Evolutionary conservation across 2,888 invertebrate species (phyloP).

Genomic region (Sympetrum striolatum): DNA sequence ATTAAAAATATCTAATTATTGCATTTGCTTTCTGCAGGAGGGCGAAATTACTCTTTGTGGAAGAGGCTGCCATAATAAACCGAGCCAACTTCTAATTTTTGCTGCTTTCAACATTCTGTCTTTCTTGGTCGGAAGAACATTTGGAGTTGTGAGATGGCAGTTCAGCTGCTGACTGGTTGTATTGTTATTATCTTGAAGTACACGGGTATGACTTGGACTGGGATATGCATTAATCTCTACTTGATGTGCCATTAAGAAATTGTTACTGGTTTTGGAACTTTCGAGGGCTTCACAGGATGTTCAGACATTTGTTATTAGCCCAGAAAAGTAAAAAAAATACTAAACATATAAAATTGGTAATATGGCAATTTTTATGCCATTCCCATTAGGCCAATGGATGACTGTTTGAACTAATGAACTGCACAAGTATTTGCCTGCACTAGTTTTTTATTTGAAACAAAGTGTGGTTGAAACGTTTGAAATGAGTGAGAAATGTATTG

Average conservation of each 20-base stretch:
- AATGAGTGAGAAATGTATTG: background rate
- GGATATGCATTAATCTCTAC: background rate
- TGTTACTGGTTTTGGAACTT: constrained; percentile 8
- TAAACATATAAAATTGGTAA: background rate
- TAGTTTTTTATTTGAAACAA: constrained; percentile 2
- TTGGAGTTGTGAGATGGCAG: background rate
- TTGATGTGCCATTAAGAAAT: constrained; percentile 25
- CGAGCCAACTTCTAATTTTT: constrained; percentile 34
- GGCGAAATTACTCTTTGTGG: constrained; percentile 51
- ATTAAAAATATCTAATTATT: background rate
- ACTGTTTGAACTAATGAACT: background rate
- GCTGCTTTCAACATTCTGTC: background rate
- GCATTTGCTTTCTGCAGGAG: constrained; percentile 48
- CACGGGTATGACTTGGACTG: background rate
- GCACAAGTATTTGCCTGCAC: constrained; percentile 25
- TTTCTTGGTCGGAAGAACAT: background rate
- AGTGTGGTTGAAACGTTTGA: background rate
- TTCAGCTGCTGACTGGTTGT: background rate
- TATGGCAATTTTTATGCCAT: background rate
- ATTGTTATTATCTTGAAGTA: background rate
- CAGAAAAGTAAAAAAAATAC: background rate
- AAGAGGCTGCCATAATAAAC: constrained; percentile 1
- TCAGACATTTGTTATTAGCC: background rate
- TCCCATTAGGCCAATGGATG: background rate
- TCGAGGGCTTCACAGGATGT: background rate